These are phyloP conservation scores for Argyra leucocephala DNA, from an alignment of 2,888 invertebrate species.

Conservation along the genomic window DNA sequence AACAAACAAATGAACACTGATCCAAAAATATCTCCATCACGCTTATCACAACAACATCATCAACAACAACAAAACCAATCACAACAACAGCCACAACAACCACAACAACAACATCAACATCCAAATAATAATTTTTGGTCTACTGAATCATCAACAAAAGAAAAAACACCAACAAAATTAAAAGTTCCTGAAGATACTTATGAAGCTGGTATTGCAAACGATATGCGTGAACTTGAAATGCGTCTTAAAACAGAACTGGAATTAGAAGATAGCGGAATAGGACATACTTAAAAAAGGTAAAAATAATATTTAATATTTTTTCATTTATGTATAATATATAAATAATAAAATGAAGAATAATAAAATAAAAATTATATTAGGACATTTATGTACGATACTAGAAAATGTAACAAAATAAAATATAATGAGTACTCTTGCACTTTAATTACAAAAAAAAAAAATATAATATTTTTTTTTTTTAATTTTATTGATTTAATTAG, in stretches of 20 bases:
- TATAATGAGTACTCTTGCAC: neutral
- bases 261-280: conserved; percentile 10
- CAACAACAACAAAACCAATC: conserved; percentile 16
- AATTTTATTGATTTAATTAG: neutral
- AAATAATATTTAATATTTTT: conserved; percentile 9
- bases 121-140: conserved; percentile 17
- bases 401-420: neutral
- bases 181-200: conserved; percentile 39
- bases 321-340: neutral
- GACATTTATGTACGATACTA: no score
- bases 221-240: conserved; percentile 55
- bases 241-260: conserved; percentile 58
- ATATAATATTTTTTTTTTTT: neutral
- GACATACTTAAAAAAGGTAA: conserved; percentile 17
- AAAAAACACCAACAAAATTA: conserved; percentile 23
- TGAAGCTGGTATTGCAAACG: conserved; percentile 56
- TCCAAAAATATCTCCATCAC: neutral
- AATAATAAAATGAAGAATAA: no score
- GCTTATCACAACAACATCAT: conserved; percentile 19
- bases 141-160: conserved; percentile 24
- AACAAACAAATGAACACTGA: neutral
- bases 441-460: neutral
- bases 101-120: conserved; percentile 9
- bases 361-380: no score
- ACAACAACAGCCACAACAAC: conserved; percentile 8